Evolutionary conservation across 2,113 vertebrate species (phyloP).

Genomic region (Lates calcarifer): DNA sequence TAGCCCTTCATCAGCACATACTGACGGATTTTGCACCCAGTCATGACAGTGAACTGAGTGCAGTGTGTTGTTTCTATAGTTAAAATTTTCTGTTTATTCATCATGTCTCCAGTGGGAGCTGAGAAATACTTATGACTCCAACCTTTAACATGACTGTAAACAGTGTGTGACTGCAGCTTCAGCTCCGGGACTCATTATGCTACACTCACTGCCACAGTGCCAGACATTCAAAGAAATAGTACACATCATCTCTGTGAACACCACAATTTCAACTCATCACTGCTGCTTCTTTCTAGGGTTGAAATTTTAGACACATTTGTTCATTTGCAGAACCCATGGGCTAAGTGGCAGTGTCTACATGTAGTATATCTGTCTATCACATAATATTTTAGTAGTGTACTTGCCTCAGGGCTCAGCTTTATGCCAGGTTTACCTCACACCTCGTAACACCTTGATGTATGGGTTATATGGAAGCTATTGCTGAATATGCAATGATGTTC

Average conservation of each 20-base stretch:
- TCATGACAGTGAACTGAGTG: background rate
- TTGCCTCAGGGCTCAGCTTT: constrained; percentile 27
- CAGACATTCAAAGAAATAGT: constrained; percentile 19
- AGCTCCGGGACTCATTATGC: constrained; percentile 65
- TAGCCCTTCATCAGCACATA: background rate
- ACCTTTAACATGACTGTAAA: constrained; percentile 64
- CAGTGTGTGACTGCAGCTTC: constrained; percentile 41
- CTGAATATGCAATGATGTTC: constrained; percentile 41
- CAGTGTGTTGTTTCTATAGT: constrained; percentile 13
- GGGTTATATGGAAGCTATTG: constrained; percentile 18
- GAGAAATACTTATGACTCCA: constrained; percentile 14
- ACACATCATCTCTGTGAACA: constrained; percentile 15
- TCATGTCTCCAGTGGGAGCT: constrained; percentile 16
- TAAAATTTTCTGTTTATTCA: constrained; percentile 34
- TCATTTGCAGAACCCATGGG: constrained; percentile 12
- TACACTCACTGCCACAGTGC: constrained; percentile 24
- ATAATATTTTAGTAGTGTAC: constrained; percentile 3
- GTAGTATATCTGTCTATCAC: constrained; percentile 7
- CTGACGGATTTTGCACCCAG: background rate
- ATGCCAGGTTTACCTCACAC: constrained; percentile 23
- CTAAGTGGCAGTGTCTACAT: constrained; percentile 6
- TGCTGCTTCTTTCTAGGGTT: constrained; percentile 11
- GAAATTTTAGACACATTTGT: constrained; percentile 11
- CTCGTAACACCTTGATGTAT: constrained; percentile 31
- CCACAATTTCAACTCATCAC: constrained; percentile 11